phyloP scores from a whole-genome alignment of 37 sponge, comb jelly and placozoan species.

The Halisarca cf. caerulea region DNA sequence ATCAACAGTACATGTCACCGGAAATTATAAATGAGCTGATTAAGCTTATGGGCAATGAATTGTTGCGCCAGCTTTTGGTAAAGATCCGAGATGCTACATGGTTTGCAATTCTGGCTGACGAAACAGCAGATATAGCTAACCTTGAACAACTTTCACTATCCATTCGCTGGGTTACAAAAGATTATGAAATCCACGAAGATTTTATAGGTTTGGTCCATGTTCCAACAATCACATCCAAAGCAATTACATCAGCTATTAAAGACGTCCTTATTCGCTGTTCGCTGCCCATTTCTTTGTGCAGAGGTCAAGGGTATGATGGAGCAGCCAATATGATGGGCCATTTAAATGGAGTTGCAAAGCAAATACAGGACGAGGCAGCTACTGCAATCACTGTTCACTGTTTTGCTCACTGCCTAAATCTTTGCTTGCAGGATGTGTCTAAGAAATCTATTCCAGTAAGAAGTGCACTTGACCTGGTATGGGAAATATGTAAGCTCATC shows the following conservation, averaged over 20 bases:
- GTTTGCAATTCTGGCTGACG: background rate
- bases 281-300: constrained; percentile 11
- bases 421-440: constrained; percentile 31
- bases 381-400: constrained; percentile 43
- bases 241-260: constrained; percentile 23
- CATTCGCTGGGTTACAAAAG: background rate
- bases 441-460: constrained; percentile 1
- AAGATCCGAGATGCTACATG: background rate
- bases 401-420: constrained; percentile 35
- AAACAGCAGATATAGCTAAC: background rate
- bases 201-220: background rate
- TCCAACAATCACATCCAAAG: background rate
- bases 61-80: background rate
- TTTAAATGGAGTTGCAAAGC: constrained; percentile 32
- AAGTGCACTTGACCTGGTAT: background rate
- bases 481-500: background rate
- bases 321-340: constrained; percentile 54
- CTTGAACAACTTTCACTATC: background rate
- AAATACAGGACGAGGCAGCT: constrained; percentile 21
- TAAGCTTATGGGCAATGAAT: background rate
- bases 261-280: constrained; percentile 27
- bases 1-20: background rate
- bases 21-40: background rate
- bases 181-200: background rate
- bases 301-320: constrained; percentile 62